A percentile compares a stretch with the other conserved stretches of the same genome.
Evolutionary conservation across 2,888 invertebrate species (phyloP).

Genomic region (Cataglyphis albicans): DNA sequence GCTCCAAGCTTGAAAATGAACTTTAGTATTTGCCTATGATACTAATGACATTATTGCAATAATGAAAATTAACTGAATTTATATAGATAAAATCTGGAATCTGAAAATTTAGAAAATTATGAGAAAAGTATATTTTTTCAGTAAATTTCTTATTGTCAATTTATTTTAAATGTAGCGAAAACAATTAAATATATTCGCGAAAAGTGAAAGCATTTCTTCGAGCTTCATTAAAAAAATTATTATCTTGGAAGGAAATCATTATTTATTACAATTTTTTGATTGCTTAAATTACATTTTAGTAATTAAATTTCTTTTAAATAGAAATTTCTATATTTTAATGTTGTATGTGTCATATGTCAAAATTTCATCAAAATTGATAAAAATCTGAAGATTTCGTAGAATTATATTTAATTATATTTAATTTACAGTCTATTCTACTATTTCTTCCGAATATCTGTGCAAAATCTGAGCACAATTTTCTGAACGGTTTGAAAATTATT

Average conservation of each 20-base stretch:
- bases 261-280: not conserved
- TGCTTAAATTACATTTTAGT: not conserved
- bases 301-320: not conserved
- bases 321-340: not conserved
- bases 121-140: not conserved
- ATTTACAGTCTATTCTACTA: no score
- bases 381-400: no score
- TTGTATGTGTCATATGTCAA: no score
- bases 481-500: no score
- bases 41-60: not conserved
- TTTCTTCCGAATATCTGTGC: no score
- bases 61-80: not conserved
- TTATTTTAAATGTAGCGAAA: not conserved
- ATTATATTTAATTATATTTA: no score
- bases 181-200: not conserved
- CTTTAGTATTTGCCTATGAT: not conserved
- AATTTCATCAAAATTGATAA: no score
- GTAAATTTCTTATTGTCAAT: not conserved
- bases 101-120: not conserved
- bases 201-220: not conserved
- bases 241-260: slow-evolving; percentile 1
- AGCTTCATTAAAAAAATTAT: not conserved
- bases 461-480: no score
- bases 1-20: not conserved
- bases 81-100: not conserved